A percentile compares a stretch with the other conserved stretches of the same genome.
phyloP scores from a whole-genome alignment of 2,888 invertebrate species.

The Microplitis manilae region DNA sequence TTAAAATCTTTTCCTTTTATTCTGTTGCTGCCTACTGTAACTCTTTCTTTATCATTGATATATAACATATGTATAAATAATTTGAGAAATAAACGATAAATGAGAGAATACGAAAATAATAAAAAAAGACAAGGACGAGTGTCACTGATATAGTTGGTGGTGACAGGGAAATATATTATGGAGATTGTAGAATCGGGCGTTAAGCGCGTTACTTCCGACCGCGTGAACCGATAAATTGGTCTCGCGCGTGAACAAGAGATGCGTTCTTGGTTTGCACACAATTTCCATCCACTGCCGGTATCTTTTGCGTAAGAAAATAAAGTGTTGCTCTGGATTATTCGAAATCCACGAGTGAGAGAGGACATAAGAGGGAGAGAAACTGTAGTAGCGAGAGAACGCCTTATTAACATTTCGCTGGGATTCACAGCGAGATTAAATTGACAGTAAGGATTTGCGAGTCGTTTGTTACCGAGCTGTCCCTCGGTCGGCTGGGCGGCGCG shows the following conservation, averaged over 20 bases:
- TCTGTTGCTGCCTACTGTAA: no score
- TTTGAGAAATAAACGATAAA: background rate
- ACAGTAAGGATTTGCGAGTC: conserved; percentile 72
- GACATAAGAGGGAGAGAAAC: conserved; percentile 44
- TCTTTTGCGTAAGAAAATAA: conserved; percentile 59
- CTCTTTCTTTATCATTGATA: background rate
- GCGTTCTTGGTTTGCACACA: conserved; percentile 47
- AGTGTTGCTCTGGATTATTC: conserved; percentile 51
- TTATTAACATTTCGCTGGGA: conserved; percentile 71
- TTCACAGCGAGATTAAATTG: conserved; percentile 71
- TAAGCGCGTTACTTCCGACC: conserved; percentile 32
- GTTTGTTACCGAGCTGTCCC: conserved; percentile 64
- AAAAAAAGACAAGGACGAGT: background rate
- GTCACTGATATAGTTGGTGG: background rate
- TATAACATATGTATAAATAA: background rate
- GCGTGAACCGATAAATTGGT: conserved; percentile 35
- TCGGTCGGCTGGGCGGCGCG: conserved; percentile 41
- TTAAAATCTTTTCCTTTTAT: no score
- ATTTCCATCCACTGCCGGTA: conserved; percentile 48
- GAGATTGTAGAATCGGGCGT: conserved; percentile 23
- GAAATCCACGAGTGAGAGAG: conserved; percentile 24
- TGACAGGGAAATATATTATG: conserved; percentile 28
- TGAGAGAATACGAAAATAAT: background rate
- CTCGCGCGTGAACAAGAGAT: conserved; percentile 45
- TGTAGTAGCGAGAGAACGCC: conserved; percentile 61